Percentiles rank a stretch among this genome's conserved stretches.
phyloP scores from a whole-genome alignment of 23 tunicate species.

The Styela clava region DNA sequence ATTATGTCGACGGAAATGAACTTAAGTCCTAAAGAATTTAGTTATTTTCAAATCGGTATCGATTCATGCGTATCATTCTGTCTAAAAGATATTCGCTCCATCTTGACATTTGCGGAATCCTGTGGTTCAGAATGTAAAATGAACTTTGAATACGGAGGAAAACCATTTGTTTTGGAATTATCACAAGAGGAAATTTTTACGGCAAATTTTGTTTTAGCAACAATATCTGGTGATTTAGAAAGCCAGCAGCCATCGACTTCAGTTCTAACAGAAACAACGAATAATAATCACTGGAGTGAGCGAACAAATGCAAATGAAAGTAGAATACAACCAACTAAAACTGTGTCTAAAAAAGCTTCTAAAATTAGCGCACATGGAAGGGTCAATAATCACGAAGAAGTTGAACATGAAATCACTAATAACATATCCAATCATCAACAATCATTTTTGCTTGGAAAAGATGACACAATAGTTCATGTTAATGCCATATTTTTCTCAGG shows the following conservation, averaged over 20 bases:
- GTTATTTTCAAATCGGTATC: conserved; percentile 76
- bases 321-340: not conserved
- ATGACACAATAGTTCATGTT: not conserved
- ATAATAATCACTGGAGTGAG: not conserved
- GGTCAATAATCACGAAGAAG: not conserved
- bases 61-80: conserved; percentile 82
- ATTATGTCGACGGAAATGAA: conserved; percentile 69
- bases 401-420: not conserved
- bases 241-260: conserved; percentile 6
- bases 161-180: conserved; percentile 54
- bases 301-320: not conserved
- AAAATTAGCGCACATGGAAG: not conserved
- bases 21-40: conserved; percentile 75
- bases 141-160: conserved; percentile 73
- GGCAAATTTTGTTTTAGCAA: conserved; percentile 74
- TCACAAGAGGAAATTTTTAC: conserved; percentile 44
- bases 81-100: conserved; percentile 67
- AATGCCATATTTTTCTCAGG: not conserved
- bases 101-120: conserved; percentile 63
- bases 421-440: not conserved
- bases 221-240: conserved; percentile 45
- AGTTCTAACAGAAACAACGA: not conserved
- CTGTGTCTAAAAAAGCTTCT: not conserved
- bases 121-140: conserved; percentile 35
- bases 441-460: not conserved